phyloP scores from a whole-genome alignment of 2,888 invertebrate genomes.

The Drosophila borborema region DNA sequence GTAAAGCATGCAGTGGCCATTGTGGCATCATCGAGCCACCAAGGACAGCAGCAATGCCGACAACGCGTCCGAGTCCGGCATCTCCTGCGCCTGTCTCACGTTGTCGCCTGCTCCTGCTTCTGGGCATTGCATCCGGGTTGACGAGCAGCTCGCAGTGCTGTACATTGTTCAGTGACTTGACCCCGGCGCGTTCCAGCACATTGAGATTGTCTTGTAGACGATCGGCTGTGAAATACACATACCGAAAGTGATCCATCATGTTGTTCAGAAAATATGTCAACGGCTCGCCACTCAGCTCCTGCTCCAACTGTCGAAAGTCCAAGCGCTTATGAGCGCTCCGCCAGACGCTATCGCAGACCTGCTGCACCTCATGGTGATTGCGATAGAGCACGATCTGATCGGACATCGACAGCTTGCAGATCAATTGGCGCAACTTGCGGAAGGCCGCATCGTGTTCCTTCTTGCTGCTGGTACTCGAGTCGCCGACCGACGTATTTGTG shows the following conservation, averaged over 20 bases:
- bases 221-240: constrained; percentile 44
- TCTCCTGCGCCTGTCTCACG: not conserved
- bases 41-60: constrained; percentile 14
- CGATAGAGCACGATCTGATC: constrained; percentile 42
- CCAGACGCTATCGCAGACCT: constrained; percentile 36
- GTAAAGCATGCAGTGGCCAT: constrained; percentile 56
- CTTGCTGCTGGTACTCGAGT: not conserved
- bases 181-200: constrained; percentile 37
- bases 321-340: constrained; percentile 15
- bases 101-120: not conserved
- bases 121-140: not conserved
- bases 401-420: constrained; percentile 20
- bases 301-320: constrained; percentile 42
- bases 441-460: not conserved
- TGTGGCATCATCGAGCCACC: constrained; percentile 29
- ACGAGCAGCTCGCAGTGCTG: constrained; percentile 39
- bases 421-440: not conserved
- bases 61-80: not conserved
- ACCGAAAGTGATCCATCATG: constrained; percentile 36
- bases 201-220: constrained; percentile 47
- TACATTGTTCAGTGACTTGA: constrained; percentile 29
- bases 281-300: constrained; percentile 20
- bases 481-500: not conserved
- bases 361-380: constrained; percentile 13
- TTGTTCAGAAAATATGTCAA: constrained; percentile 32